Base-by-base conservation (phyloP, 2,888 invertebrate genomes). In the Arrhopalites spinosus region DNA sequence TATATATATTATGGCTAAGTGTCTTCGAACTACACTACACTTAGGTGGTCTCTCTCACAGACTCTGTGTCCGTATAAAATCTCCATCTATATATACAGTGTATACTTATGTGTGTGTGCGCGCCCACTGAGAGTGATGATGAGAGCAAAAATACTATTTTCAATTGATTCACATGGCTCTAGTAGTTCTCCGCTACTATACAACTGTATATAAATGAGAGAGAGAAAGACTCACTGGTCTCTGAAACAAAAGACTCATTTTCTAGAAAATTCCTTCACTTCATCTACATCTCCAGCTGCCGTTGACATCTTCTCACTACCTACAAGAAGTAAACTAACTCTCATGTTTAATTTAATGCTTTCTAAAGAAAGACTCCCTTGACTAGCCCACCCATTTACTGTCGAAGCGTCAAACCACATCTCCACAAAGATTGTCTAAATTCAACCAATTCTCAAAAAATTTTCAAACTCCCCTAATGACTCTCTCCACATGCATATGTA, bases 351-450 rank as follows among this genome's bases (percentile, higher is more conserved):
- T 70, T 59, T 59, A 59, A 70, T 56, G 59, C 70, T 56, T 70
- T 36, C 59, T 70, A 30, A 70, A 59, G 70, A 70, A 70, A 70
- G 70, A 59, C 70, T 70, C 70, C 59, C 50, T 59, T 74, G 74
- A 68, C 74, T 74, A 68, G 74, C 74, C 74, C 69, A 74, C 74
- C 74, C 74, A 74, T 74, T 74, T 45, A 74, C 68, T 74, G 70
- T 70, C 56, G 27, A 70, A 70, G 29, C 30, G 30, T 68, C 74
- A 69, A 53, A 67, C 15, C 23, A 74, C 67, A 53, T 59, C 53
- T 67, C 63, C 68, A 74, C 68, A 56, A n/a, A 13, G 27, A 67
- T 66, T 59, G 30, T 56, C 50, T 70, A 29, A 70, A 70, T 5
- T 63, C 29, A 23, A 17, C 45, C n/a, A 45, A 50, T 50, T 50